Conservation (phyloP, 2,888 invertebrate species). For the Pardosa pseudoannulata region DNA sequence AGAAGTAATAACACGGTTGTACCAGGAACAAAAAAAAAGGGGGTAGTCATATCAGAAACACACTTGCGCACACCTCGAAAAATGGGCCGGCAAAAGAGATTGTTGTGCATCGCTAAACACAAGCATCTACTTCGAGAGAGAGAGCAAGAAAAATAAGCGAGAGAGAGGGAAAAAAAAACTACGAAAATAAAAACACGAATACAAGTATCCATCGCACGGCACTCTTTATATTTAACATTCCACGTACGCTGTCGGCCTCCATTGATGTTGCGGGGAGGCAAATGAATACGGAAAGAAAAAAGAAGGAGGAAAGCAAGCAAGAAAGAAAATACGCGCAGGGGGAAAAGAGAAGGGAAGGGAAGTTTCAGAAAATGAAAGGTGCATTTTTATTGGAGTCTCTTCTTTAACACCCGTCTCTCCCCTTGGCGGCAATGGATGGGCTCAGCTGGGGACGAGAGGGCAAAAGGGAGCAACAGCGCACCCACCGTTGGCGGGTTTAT, state of each 20-base stretch:
- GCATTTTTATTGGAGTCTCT: constrained; percentile 33
- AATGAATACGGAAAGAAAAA: constrained; percentile 29
- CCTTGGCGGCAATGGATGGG: constrained; percentile 42
- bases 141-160: not conserved
- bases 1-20: no score
- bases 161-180: not conserved
- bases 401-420: constrained; percentile 39
- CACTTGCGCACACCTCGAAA: not conserved
- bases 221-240: constrained; percentile 65
- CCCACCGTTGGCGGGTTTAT: constrained; percentile 32
- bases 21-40: no score
- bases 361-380: constrained; percentile 40
- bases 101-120: constrained; percentile 42
- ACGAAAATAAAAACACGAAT: not conserved
- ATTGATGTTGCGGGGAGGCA: constrained; percentile 40
- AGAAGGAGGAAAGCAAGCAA: not conserved
- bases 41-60: no score
- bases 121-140: constrained; percentile 7
- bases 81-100: not conserved
- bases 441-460: constrained; percentile 35
- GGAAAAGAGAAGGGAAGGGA: not conserved
- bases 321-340: no score
- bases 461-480: constrained; percentile 19
- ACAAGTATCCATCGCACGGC: constrained; percentile 8
- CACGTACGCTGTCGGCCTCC: constrained; percentile 50